Evolutionary conservation across 2,888 invertebrate species (phyloP), one percentile per base, ranked within the genome.

Genomic region (Caenorhabditis sp.): DNA sequence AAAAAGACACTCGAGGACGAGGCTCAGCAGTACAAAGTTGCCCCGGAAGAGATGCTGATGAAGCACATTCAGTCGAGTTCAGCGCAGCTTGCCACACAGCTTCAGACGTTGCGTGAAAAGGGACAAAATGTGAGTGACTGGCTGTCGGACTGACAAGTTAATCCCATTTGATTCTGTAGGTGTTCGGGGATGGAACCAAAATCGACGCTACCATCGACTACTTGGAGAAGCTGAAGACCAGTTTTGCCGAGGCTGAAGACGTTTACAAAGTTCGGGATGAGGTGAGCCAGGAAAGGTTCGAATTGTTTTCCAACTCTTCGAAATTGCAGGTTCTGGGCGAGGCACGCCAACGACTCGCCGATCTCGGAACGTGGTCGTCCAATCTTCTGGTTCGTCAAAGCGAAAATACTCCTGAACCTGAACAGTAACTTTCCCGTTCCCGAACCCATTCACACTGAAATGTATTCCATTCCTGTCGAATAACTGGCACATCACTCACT

Each of bases 261-360:
- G 77, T 83, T 20, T 81, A 81, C 62, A 50, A 80, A 75, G 81
- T 83, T 37, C 63, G 83, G 17, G 83, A 83, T 53, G 81, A 81
- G 68, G 79, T 82, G 22, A 41, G 35, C 7, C n/a, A n/a, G n/a
- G n/a, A n/a, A n/a, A n/a, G n/a, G n/a, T n/a, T n/a, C n/a, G n/a
- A n/a, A n/a, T n/a, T n/a, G n/a, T n/a, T n/a, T n/a, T n/a, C n/a
- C n/a, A n/a, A n/a, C n/a, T n/a, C n/a, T n/a, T n/a, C n/a, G n/a
- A n/a, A n/a, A n/a, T n/a, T n/a, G n/a, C 55, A 80, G 80, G 80
- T 81, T 4, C 48, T 82, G 8, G 35, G 55, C 50, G 82, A 82
- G 65, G 80, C 80, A 11, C 82, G 80, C 45, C 80, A 80, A 66
- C 78, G 78, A 8, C 35, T 82, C 35, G 76, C 76, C 63, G 82